Base-by-base conservation (phyloP, 2,797 vertebrate genomes). In the Ceyx erithaca region DNA sequence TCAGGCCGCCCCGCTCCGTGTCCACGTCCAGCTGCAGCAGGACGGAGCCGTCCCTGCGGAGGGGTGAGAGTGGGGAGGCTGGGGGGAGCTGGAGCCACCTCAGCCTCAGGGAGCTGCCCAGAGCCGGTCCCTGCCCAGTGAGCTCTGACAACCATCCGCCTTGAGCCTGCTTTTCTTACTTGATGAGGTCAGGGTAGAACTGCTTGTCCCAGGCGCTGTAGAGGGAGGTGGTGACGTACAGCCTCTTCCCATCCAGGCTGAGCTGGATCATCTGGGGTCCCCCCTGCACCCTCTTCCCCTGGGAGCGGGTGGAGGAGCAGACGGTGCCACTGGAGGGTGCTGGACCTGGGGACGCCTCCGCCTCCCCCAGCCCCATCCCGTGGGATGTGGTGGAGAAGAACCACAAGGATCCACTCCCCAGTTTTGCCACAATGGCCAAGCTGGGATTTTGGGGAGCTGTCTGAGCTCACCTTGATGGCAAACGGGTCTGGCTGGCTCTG, bases 161-260 rank as follows among this genome's bases (percentile, higher is more conserved):
- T 62, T 28, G 11, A 26, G 37, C 35, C 25, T 7, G 4, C 26
- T 16, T 17, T 5, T 76, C 98, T 96, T 89, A 99, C 99, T 93
- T 98, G 93, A 98, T 26, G 87, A 99, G 98, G 35, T 99, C 97
- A 0, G 99, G 98, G 95, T 99, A 99, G 94, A 99, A 99, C 97
- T 99, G 99, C 87, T 98, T 98, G 97, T 99, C 99, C 99, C 99
- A 99, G 49, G 81, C 97, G 26, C 99, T 99, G 98, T 98, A 99
- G 25, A 99, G 98, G 6, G 99, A 99, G 0, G 98, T 99, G 12
- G 98, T 99, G 68, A 98, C 97, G 0, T 99, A 99, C 7, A 99
- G 96, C 79, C 99, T 97, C 59, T 92, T 98, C 31, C 99, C 99
- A 0, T 99, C 99, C 78, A 99, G 95, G 96, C 99, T 99, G 41